These are phyloP conservation scores for Notodromas monacha DNA, from an alignment of 2,888 invertebrate species.

Conservation along the genomic window DNA sequence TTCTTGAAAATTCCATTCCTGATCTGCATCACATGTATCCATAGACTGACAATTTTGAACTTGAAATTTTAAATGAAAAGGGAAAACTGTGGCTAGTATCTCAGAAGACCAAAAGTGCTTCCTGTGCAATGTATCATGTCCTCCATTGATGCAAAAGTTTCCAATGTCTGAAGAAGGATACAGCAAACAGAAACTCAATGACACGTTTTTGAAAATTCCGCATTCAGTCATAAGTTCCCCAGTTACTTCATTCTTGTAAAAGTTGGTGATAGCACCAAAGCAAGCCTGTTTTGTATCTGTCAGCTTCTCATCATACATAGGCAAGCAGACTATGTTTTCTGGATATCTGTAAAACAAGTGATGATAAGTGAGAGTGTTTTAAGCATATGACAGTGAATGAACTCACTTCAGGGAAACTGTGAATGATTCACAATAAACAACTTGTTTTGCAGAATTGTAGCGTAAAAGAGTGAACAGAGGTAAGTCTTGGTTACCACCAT, in stretches of 20 bases:
- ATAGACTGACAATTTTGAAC: constrained; percentile 4
- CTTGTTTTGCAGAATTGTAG: constrained; percentile 4
- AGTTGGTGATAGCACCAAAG: constrained; percentile 2
- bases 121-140: constrained; percentile 2
- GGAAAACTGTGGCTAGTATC: constrained; percentile 2
- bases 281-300: background rate
- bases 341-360: constrained; percentile 2
- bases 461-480: constrained; percentile 2
- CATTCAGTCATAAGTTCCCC: constrained; percentile 2
- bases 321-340: constrained; percentile 4
- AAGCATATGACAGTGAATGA: constrained; percentile 2
- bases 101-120: constrained; percentile 4
- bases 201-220: constrained; percentile 4
- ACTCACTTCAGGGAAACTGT: constrained; percentile 4
- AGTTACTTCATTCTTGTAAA: constrained; percentile 1
- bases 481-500: constrained; percentile 4
- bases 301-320: constrained; percentile 4
- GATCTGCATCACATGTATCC: constrained; percentile 1
- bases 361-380: background rate
- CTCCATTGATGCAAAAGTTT: constrained; percentile 4
- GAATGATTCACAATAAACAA: constrained; percentile 4
- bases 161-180: constrained; percentile 4
- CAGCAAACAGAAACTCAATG: constrained; percentile 1
- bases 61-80: constrained; percentile 4
- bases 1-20: constrained; percentile 2